phyloP scores from a whole-genome alignment of 1,140 invertebrate genomes.

The Tetramorium parvispinum region DNA sequence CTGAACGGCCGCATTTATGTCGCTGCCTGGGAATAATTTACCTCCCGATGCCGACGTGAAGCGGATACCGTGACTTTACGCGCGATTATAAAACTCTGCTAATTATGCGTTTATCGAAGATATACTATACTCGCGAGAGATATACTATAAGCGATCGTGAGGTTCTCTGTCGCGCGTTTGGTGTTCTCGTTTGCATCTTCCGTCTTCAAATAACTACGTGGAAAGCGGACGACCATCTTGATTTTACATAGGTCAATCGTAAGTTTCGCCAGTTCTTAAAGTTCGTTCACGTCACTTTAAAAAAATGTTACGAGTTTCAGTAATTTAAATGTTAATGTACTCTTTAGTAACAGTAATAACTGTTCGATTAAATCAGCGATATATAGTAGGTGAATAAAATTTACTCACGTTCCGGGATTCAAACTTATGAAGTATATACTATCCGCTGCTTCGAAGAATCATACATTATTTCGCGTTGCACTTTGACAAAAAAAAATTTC shows the following conservation, averaged over 20 bases:
- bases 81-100: constrained; percentile 39
- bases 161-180: neutral
- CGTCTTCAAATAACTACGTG: neutral
- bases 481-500: neutral
- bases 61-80: constrained; percentile 34
- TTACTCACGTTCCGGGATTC: neutral
- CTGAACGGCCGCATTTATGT: constrained; percentile 26
- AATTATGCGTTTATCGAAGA: constrained; percentile 46
- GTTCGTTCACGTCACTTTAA: neutral
- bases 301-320: neutral
- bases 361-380: neutral
- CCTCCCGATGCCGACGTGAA: neutral
- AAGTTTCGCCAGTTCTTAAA: neutral
- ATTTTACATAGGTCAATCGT: constrained; percentile 19
- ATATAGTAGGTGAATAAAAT: neutral
- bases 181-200: neutral
- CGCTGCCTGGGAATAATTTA: constrained; percentile 50
- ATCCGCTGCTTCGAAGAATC: neutral
- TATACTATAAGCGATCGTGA: neutral
- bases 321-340: neutral
- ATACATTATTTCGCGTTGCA: neutral
- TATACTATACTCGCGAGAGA: constrained; percentile 17
- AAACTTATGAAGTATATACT: neutral
- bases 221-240: neutral
- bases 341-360: neutral